phyloP scores from a whole-genome alignment of 2,113 vertebrate genomes.

The Antennarius striatus region DNA sequence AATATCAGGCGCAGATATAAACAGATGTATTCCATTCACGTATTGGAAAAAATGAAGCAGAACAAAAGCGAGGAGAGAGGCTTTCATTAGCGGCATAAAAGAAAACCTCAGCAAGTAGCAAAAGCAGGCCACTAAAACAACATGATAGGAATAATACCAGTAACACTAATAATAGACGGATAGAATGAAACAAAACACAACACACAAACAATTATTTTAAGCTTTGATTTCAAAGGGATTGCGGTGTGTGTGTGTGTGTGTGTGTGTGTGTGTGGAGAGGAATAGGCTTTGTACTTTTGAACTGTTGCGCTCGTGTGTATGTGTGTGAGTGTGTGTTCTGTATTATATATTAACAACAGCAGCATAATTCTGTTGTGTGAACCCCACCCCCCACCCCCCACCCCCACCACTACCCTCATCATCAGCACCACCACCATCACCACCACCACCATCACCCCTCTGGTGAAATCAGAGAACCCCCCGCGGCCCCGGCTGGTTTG shows the following conservation, averaged over 20 bases:
- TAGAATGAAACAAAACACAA: constrained; percentile 72
- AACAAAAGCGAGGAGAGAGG: constrained; percentile 65
- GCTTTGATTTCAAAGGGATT: constrained; percentile 79
- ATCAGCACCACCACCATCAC: constrained; percentile 63
- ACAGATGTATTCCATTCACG: constrained; percentile 66
- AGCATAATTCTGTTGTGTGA: constrained; percentile 89
- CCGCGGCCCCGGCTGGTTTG: constrained; percentile 96
- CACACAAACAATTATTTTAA: constrained; percentile 77
- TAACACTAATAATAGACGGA: constrained; percentile 74
- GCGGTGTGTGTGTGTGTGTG: constrained; percentile 78
- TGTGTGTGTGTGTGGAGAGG: constrained; percentile 28
- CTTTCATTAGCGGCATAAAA: constrained; percentile 74
- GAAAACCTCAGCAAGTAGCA: constrained; percentile 60
- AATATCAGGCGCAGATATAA: constrained; percentile 50
- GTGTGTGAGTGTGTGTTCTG: constrained; percentile 83
- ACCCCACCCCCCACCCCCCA: constrained; percentile 75
- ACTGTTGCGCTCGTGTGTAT: constrained; percentile 83
- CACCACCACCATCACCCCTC: constrained; percentile 83
- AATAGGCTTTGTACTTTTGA: constrained; percentile 77
- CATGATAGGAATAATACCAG: constrained; percentile 72
- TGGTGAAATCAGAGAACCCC: constrained; percentile 97
- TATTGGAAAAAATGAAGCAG: constrained; percentile 50
- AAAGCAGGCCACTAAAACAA: constrained; percentile 64
- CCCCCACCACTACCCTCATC: constrained; percentile 66
- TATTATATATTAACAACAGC: constrained; percentile 92